Base-by-base conservation (phyloP, 2,113 vertebrate genomes). In the Elgaria multicarinata region DNA sequence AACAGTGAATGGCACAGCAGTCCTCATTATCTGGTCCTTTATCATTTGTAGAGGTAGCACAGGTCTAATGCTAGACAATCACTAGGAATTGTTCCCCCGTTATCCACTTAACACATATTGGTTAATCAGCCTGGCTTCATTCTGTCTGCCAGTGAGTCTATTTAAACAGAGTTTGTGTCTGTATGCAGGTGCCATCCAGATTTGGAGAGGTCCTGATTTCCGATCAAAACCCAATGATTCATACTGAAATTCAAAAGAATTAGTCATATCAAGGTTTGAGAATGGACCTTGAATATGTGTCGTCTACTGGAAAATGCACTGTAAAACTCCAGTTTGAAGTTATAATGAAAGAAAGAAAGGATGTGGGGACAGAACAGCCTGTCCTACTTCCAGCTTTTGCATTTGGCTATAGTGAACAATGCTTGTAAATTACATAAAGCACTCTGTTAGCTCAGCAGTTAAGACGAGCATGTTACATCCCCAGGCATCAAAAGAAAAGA, bases 311-410 rank as follows among this genome's bases (percentile, higher is more conserved):
- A 86, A 89, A 66, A 14, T 0, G 33, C 46, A 62, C 62, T 69
- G 81, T 88, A n/a, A 78, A 36, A 66, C 81, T 82, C 1, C 0
- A 33, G 58, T 67, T 80, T 0, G 0, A 88, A 85, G 77, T 87
- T 66, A 36, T 84, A 86, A 89, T 88, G 83, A 82, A 62, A 64
- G 78, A 72, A 24, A 33, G 24, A 50, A 58, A n/a, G 16, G 89
- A n/a, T n/a, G n/a, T n/a, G n/a, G n/a, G n/a, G n/a, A n/a, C 64
- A 85, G 82, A 89, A 3, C 55, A 90, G 72, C 78, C 90, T 91
- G 92, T 87, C 94, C 93, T 93, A 79, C 53, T 79, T 93, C 89
- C 76, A 90, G 89, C 33, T 90, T 39, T 83, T 85, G 77, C 0
- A 0, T 76, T 88, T 24, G 1, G 86, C 90, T 88, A 50, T 69